These are phyloP conservation scores for Solenopsis invicta DNA, from an alignment of 1,140 invertebrate genomes.

Conservation along the genomic window DNA sequence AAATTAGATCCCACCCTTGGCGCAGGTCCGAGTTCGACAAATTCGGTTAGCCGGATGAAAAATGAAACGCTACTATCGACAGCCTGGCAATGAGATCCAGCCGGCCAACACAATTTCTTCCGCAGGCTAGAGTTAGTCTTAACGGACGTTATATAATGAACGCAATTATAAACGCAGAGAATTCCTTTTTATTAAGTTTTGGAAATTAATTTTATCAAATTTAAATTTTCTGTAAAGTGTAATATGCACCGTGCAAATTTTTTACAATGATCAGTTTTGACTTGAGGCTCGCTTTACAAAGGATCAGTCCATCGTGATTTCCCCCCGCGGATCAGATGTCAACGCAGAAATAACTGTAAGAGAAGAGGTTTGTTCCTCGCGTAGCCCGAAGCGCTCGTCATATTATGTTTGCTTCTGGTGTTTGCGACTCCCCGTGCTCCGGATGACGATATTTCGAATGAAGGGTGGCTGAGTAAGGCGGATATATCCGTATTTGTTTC, in stretches of 20 bases:
- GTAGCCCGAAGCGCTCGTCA: slow-evolving; percentile 84
- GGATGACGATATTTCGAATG: slow-evolving; percentile 73
- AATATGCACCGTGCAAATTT: neutral
- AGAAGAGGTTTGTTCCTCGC: slow-evolving; percentile 72
- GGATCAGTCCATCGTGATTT: slow-evolving; percentile 28
- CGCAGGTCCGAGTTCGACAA: slow-evolving; percentile 84
- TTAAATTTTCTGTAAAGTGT: too few species aligned
- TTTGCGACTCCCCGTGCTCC: slow-evolving; percentile 80
- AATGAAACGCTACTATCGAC: slow-evolving; percentile 79
- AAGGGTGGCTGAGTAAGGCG: slow-evolving; percentile 71
- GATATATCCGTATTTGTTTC: slow-evolving; percentile 66
- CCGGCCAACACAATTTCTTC: slow-evolving; percentile 56
- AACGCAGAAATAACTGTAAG: slow-evolving; percentile 73
- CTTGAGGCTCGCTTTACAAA: slow-evolving; percentile 52
- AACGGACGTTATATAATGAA: neutral
- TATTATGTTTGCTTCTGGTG: slow-evolving; percentile 87
- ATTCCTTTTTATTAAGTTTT: neutral
- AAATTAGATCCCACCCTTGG: slow-evolving; percentile 85
- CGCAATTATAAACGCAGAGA: neutral
- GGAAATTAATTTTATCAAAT: neutral
- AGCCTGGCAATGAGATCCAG: slow-evolving; percentile 36
- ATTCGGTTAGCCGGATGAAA: slow-evolving; percentile 85
- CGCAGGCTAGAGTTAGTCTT: neutral
- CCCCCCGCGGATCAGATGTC: slow-evolving; percentile 54
- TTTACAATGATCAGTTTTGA: slow-evolving; percentile 25